phyloP scores from a whole-genome alignment of 64 coral and sea anemone species.

The Trachythela sp. region DNA sequence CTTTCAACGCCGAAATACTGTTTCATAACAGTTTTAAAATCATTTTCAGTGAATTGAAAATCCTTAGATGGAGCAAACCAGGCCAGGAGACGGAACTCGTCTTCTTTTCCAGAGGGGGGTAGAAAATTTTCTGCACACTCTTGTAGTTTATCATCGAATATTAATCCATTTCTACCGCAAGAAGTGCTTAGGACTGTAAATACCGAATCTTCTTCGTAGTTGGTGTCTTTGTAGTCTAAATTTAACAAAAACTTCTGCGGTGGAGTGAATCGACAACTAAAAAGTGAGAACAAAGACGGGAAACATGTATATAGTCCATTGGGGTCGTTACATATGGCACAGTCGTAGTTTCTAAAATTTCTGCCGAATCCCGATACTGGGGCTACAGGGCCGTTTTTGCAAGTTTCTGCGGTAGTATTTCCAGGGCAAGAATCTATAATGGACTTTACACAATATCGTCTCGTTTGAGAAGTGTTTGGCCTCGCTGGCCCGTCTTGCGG shows the following conservation, averaged over 20 bases:
- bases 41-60: background rate
- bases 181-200: background rate
- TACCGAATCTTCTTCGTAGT: background rate
- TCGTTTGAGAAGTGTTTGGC: background rate
- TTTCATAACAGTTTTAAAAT: background rate
- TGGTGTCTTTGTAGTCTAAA: background rate
- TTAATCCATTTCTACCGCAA: background rate
- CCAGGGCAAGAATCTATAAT: background rate
- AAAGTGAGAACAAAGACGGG: background rate
- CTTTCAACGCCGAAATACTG: background rate
- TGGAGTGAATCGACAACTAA: background rate
- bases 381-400: background rate
- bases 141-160: background rate
- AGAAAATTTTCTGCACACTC: background rate
- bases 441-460: background rate
- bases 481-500: background rate
- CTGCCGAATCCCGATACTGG: background rate
- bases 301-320: background rate
- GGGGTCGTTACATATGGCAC: background rate
- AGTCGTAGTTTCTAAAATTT: background rate
- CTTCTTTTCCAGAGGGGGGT: background rate
- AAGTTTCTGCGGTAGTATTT: background rate
- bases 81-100: background rate
- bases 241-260: background rate
- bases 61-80: background rate